Percentiles rank a stretch among this genome's conserved stretches.
Conservation (phyloP, 2,888 invertebrate species). For the Philopedon plagiatum region DNA sequence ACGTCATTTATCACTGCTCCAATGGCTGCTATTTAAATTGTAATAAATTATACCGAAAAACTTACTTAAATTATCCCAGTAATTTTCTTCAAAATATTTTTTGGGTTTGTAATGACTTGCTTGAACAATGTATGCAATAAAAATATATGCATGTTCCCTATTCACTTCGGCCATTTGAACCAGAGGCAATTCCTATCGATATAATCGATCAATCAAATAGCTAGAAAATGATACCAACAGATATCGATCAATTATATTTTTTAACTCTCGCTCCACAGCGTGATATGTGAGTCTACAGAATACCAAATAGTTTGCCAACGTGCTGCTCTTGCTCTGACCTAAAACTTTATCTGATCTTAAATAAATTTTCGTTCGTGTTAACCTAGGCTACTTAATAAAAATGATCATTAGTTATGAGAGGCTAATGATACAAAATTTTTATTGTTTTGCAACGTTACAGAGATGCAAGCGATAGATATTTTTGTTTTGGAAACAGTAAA, state of each 20-base stretch:
- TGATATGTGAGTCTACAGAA: constrained; percentile 29
- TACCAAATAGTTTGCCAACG: constrained; percentile 35
- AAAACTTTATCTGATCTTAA: constrained; percentile 48
- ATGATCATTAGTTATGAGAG: constrained; percentile 48
- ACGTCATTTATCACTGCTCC: no score
- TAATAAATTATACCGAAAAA: no score
- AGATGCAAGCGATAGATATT: constrained; percentile 37
- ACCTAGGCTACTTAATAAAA: constrained; percentile 44
- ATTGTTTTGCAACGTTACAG: constrained; percentile 45
- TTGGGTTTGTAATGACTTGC: not conserved
- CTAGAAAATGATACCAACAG: constrained; percentile 41
- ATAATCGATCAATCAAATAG: constrained; percentile 31
- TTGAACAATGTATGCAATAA: not conserved
- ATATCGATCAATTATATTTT: constrained; percentile 45
- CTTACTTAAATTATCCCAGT: no score
- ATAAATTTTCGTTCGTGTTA: constrained; percentile 49
- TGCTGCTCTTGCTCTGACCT: constrained; percentile 36
- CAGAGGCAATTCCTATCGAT: constrained; percentile 38
- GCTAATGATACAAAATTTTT: constrained; percentile 47
- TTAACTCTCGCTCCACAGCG: constrained; percentile 26
- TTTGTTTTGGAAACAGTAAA: constrained; percentile 21
- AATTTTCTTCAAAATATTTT: no score
- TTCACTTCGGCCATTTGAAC: not conserved
- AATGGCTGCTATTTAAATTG: no score
- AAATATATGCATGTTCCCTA: no score